Evolutionary conservation across 2,888 invertebrate genomes (phyloP), one percentile per base, ranked within the genome.

Genomic region (Zele albiditarsus): DNA sequence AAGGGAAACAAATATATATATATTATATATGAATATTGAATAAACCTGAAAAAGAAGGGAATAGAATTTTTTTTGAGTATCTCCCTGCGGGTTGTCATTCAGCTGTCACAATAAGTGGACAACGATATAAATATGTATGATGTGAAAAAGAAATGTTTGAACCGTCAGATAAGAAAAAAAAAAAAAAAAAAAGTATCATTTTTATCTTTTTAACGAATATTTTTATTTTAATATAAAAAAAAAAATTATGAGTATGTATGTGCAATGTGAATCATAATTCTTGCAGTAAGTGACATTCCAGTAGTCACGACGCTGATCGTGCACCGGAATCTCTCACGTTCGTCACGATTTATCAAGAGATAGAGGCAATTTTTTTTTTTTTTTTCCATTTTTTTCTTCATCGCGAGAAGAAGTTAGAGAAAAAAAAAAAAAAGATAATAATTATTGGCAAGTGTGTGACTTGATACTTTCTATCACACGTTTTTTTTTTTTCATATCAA

Each of bases 11-110:
- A 38, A 38, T 63, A 57, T 49, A 16, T 46, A 49, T 53, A 27
- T 6, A 25, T 10, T 2, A 46, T 46, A n/a, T 16, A 46, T 2
- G 46, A 57, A 69, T 69, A 23, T 38, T 23, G 33, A 23, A 69
- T 69, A 38, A 38, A 38, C 38, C 38, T 16, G 49, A 46, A 28
- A 71, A 58, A 71, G 28, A 46, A 53, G 14, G 16, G 46, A 25
- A 65, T 4, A n/a, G n/a, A 23, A 31, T 6, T 46, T 67, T 46
- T 67, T 67, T 46, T 25, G 42, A 68, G 53, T 46, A 49, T 49
- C 49, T 67, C 67, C 28, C 68, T n/a, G 53, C 53, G 12, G 68
- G 68, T 28, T 53, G 31, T 46, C 31, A 68, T 28, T 28, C 68
- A 2, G 14, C 31, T 49, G 53, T 5, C 49, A 27, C 68, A 25